A percentile compares a stretch with the other conserved stretches of the same genome.
Evolutionary conservation across 2,888 invertebrate species (phyloP).

Genomic region (Plagodis pulveraria): DNA sequence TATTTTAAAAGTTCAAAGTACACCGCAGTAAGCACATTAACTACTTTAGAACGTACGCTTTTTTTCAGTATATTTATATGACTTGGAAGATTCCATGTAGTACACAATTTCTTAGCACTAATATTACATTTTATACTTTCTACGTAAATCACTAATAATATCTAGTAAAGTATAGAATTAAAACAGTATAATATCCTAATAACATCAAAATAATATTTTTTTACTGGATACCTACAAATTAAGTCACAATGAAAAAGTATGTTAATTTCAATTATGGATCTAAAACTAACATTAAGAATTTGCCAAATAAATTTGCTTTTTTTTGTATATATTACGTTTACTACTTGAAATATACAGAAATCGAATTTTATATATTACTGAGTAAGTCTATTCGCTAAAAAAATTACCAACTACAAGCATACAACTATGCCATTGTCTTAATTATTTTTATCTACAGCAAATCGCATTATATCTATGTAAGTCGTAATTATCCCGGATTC

Average conservation of each 20-base stretch:
- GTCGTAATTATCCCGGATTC: conserved; percentile 84
- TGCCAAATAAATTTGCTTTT: too few relatives aligned
- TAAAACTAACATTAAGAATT: too few relatives aligned
- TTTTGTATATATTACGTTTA: background rate
- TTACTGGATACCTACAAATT: too few relatives aligned
- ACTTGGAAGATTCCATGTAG: conserved; percentile 26
- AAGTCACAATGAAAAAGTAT: too few relatives aligned
- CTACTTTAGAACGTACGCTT: conserved; percentile 83
- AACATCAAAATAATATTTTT: too few relatives aligned
- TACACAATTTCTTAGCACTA: conserved; percentile 46
- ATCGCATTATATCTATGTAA: conserved; percentile 73
- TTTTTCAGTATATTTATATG: conserved; percentile 56
- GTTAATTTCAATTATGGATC: too few relatives aligned
- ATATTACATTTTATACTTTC: background rate
- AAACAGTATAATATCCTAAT: too few relatives aligned
- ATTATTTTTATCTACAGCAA: conserved; percentile 49
- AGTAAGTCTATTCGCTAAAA: conserved; percentile 6
- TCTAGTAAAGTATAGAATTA: too few relatives aligned
- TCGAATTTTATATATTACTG: too few relatives aligned
- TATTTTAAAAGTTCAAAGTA: conserved; percentile 11
- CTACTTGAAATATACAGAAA: background rate
- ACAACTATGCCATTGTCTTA: conserved; percentile 39
- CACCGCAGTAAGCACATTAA: conserved; percentile 63
- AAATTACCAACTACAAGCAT: conserved; percentile 44
- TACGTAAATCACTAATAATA: too few relatives aligned